Conservation (phyloP, 92 coral and sea anemone species). For the Porites evermanni region DNA sequence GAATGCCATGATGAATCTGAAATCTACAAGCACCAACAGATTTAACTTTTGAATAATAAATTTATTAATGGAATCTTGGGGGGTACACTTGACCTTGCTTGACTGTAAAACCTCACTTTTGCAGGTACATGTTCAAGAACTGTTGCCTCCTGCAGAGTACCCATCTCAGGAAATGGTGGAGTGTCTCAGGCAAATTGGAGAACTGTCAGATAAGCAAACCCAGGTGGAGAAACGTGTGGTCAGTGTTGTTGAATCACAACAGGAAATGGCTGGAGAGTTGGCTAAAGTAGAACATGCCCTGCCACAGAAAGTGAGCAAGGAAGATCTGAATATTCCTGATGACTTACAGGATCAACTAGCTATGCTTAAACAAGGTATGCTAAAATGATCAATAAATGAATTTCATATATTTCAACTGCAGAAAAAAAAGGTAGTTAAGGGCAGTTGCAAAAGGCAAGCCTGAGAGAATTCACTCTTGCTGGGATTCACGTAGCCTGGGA, state of each 20-base stretch:
- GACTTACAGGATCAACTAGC: conserved; percentile 81
- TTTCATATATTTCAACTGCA: too few relatives aligned
- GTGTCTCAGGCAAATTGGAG: conserved; percentile 87
- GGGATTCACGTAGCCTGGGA: too few relatives aligned
- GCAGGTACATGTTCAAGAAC: conserved; percentile 45
- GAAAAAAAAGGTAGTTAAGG: too few relatives aligned
- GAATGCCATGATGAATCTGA: too few relatives aligned
- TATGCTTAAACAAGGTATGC: conserved; percentile 58
- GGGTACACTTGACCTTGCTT: too few relatives aligned
- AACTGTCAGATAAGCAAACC: conserved; percentile 79
- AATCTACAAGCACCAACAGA: too few relatives aligned
- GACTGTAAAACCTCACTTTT: not conserved
- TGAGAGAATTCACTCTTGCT: too few relatives aligned
- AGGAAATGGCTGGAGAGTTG: conserved; percentile 61
- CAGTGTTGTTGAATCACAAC: conserved; percentile 66
- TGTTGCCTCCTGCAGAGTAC: conserved; percentile 41
- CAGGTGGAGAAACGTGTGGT: conserved; percentile 75
- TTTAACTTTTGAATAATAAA: too few relatives aligned
- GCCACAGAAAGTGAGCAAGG: conserved; percentile 84
- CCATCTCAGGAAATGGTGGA: conserved; percentile 94
- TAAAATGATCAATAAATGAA: not conserved
- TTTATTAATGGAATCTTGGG: too few relatives aligned
- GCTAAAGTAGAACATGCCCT: conserved; percentile 70
- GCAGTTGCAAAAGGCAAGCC: too few relatives aligned
- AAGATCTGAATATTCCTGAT: conserved; percentile 70